Evolutionary conservation across 2,113 vertebrate genomes (phyloP).

Genomic region (Tragelaphus scriptus): DNA sequence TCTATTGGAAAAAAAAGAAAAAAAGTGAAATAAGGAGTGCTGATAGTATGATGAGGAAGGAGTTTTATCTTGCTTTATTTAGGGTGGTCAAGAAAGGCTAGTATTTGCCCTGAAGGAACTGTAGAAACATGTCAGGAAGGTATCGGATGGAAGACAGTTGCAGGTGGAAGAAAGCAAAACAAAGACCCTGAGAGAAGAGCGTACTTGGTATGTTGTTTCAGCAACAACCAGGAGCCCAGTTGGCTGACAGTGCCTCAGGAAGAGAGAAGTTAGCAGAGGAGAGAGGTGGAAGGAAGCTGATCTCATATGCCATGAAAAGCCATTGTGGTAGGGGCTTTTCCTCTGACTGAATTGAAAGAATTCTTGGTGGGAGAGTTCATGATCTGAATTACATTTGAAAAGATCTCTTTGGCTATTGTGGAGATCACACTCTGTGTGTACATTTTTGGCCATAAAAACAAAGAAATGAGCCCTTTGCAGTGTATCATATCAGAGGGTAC

Average conservation of each 20-base stretch:
- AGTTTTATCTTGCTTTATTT: not conserved
- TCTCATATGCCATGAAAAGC: not conserved
- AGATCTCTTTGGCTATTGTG: not conserved
- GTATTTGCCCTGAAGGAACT: not conserved
- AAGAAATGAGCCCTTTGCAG: not conserved
- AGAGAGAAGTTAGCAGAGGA: not conserved
- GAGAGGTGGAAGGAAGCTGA: not conserved
- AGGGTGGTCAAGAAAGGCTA: not conserved
- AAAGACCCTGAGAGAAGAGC: not conserved
- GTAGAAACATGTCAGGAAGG: not conserved
- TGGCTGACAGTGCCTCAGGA: too few species aligned
- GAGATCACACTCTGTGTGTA: not conserved
- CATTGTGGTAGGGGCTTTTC: not conserved
- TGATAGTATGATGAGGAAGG: not conserved
- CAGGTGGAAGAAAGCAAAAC: not conserved
- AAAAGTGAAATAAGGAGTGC: not conserved
- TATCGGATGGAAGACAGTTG: not conserved
- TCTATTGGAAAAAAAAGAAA: not conserved
- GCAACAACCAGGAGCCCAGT: not conserved
- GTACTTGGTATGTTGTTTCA: not conserved
- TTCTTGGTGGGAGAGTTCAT: not conserved
- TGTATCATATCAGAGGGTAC: not conserved
- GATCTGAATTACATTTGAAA: not conserved
- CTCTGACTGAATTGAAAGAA: not conserved
- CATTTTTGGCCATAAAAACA: not conserved